Evolutionary conservation across 2,113 vertebrate genomes (phyloP), one percentile per base, ranked within the genome.

Genomic region (Notothenia rossii): DNA sequence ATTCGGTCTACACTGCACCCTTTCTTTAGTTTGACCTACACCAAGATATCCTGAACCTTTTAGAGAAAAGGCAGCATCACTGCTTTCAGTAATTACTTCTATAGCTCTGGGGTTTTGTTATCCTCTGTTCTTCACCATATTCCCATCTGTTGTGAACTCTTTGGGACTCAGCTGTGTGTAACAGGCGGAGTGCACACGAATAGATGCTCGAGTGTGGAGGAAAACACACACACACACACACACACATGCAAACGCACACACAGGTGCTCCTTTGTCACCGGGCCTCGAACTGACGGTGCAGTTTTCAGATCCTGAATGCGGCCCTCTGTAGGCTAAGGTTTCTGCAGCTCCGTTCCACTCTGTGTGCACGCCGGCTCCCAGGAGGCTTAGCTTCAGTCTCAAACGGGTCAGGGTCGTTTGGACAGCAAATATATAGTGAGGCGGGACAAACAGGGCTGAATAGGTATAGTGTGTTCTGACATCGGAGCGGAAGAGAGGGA

Each of bases 181-280:
- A 64, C 22, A 67, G 55, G 50, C 20, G 1, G 54, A 45, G 67
- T 58, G 73, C 50, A 40, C 61, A 81, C 10, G 64, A 53, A 77
- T 40, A 83, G 62, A 83, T 18, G 55, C 43, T 53, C 12, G 25
- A 79, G 56, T 83, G 79, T 74, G 46, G 15, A 20, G 40, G 60
- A 73, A 53, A 60, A 55, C 81, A 79, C n/a, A 68, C 29, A 29
- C 29, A 25, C 25, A 69, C n/a, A 20, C 20, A 62, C 62, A 73
- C 51, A 55, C 29, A 58, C 45, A 48, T 7, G 10, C 29, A 53
- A 65, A 76, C 33, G 4, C 74, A 68, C 73, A 73, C 79, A 91
- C 92, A 95, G 88, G 77, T 85, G 83, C 59, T 87, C 87, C 90
- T 93, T 94, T 94, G 93, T 94, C 77, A 17, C 33, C 61, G 2